These are phyloP conservation scores for Stomorhina lunata DNA, from an alignment of 2,888 invertebrate genomes.

Conservation along the genomic window DNA sequence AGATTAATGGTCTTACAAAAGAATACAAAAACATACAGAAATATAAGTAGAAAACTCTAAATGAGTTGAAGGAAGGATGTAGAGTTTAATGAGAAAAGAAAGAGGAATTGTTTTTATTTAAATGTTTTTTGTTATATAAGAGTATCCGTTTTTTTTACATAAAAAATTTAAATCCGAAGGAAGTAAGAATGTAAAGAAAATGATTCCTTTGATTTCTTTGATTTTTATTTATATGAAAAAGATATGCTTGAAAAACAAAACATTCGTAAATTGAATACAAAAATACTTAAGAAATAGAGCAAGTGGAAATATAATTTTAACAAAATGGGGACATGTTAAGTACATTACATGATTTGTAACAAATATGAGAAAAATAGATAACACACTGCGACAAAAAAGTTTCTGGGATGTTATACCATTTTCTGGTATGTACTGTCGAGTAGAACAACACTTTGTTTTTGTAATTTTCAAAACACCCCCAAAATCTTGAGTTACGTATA, in stretches of 20 bases:
- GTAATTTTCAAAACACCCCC: too few relatives aligned
- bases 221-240: not conserved
- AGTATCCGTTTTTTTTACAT: too few relatives aligned
- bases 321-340: slow-evolving; percentile 2
- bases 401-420: too few relatives aligned
- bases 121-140: too few relatives aligned
- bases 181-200: not conserved
- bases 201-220: slow-evolving; percentile 31
- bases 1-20: slow-evolving; percentile 64
- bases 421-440: too few relatives aligned
- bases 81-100: slow-evolving; percentile 4
- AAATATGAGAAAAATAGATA: too few relatives aligned
- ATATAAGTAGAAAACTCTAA: slow-evolving; percentile 7
- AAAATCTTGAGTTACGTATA: too few relatives aligned
- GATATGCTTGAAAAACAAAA: not conserved
- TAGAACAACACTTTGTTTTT: too few relatives aligned
- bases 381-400: too few relatives aligned
- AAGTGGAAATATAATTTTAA: not conserved
- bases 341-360: not conserved
- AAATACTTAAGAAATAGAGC: not conserved
- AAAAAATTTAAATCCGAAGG: not conserved
- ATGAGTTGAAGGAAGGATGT: slow-evolving; percentile 10
- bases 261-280: slow-evolving; percentile 16
- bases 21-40: slow-evolving; percentile 25
- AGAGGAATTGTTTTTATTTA: not conserved